Base-by-base conservation (phyloP, 2,797 vertebrate genomes). In the Coracias cyanogaster region DNA sequence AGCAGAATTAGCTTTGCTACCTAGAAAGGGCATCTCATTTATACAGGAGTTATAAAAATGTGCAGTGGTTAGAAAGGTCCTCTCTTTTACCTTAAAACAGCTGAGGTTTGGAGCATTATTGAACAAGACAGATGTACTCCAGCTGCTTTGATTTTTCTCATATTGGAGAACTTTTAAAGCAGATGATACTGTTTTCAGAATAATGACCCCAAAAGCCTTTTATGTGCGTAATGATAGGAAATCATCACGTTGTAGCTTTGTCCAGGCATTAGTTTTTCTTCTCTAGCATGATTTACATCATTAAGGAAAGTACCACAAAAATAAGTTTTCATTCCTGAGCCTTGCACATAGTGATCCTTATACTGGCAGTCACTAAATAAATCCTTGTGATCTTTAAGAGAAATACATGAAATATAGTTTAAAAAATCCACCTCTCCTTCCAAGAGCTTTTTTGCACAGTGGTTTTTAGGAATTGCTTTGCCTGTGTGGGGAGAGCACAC, bases 1-100 rank as follows among this genome's bases (percentile, higher is more conserved):
- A 55, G 86, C 82, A 90, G 79, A 82, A 45, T 76, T 39, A 73
- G 51, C 85, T 96, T 95, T 96, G 94, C 96, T 96, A 13, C 87
- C 86, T 89, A 18, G 90, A 95, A 97, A 96, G 86, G 94, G 74
- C 77, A 85, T 62, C 70, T 78, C 57, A 12, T 66, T 71, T 70
- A 19, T 26, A 29, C 46, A 65, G 55, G 29, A 73, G 80, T 61
- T 80, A 45, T 48, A 76, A 90, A 94, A 83, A 57, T 4, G 24
- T 70, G 35, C 48, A 22, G 28, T 84, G 70, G 5, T 51, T 33
- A 31, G 55, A 73, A 77, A 84, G 85, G 55, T 51, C 67, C 70
- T 69, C n/a, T 55, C 64, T 83, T 82, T 73, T 24, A 17, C 76
- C 65, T 84, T 79, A 69, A 19, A 46, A 14, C 77, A 82, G 81